Base-by-base conservation (phyloP, 2,888 invertebrate species). In the Eupithecia centaureata region DNA sequence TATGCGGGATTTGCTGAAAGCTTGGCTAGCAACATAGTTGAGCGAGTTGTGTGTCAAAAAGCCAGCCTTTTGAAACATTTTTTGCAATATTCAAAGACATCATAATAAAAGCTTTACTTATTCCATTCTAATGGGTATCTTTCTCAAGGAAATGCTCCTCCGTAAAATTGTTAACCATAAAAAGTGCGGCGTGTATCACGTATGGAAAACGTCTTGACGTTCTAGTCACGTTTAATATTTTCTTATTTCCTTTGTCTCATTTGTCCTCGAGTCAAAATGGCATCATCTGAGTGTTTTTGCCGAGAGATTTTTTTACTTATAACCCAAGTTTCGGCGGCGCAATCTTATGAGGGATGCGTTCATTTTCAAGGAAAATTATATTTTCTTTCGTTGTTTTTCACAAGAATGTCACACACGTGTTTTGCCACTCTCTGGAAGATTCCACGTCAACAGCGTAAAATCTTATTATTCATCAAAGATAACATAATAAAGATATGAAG, bases 211-310 rank as follows among this genome's bases (percentile, higher is more conserved):
- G 76, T 83, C 84, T 89, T 87, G 80, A 83, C 81, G 88, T 89
- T 89, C 89, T 61, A 85, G 91, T 91, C 92, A 92, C 92, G 92
- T 92, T 86, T 88, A 89, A 90, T 91, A 91, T 92, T 92, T 92
- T 92, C 92, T 91, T 92, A 91, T 92, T 91, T 90, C 86, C 86
- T 91, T 88, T 87, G 90, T 87, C 87, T 91, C 91, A 91, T 92
- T 91, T 90, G 89, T 90, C 86, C 87, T 82, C 86, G 80, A 87
- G 80, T 84, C 86, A 82, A 83, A 87, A 90, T 88, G 84, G 85
- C 88, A 88, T 90, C 86, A 86, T 85, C 84, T 77, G 79, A 82
- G 81, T 84, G 80, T 86, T 86, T 88, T 87, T 84, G 77, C 82
- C 79, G 81, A 75, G 72, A 70, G 70, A 74, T 76, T 78, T 81